Evolutionary conservation across 2,797 vertebrate genomes (phyloP).

Genomic region (Anguilla marmorata): DNA sequence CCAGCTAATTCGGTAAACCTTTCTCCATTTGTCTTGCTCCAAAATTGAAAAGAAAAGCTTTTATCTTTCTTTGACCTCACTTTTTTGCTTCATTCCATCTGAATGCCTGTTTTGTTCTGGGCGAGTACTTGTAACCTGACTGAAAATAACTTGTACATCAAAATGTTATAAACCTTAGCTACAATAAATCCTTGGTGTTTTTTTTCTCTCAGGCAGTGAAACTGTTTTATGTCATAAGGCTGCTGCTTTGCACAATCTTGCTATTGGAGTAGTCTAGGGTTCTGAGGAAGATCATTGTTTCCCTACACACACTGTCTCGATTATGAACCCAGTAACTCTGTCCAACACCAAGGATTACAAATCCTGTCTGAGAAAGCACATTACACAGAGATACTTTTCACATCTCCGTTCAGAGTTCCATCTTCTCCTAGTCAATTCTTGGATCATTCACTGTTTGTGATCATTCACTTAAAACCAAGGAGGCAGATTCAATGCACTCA

Average conservation of each 20-base stretch:
- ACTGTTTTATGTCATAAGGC: constrained; percentile 6
- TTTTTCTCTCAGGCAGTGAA: background rate
- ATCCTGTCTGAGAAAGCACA: background rate
- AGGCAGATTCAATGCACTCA: background rate
- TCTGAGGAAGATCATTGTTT: background rate
- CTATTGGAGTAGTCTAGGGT: background rate
- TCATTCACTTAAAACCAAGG: constrained; percentile 2
- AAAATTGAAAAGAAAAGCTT: constrained; percentile 30
- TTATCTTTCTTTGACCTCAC: constrained; percentile 33
- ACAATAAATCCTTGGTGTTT: constrained; percentile 21
- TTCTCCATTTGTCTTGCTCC: constrained; percentile 21
- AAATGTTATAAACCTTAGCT: constrained; percentile 30
- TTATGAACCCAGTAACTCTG: background rate
- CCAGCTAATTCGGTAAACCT: constrained; percentile 21
- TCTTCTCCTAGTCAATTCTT: background rate
- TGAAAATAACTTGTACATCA: constrained; percentile 8
- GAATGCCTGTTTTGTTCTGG: constrained; percentile 29
- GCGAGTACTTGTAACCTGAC: constrained; percentile 9
- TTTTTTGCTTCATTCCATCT: constrained; percentile 21
- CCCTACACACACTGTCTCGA: background rate
- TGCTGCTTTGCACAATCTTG: background rate
- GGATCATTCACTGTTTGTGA: background rate
- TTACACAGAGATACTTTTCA: background rate
- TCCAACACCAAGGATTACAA: background rate
- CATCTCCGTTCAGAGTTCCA: constrained; percentile 1